A percentile compares a stretch with the other conserved stretches of the same genome.
Evolutionary conservation across 2,797 vertebrate genomes (phyloP).

Genomic region (Cirrhinus mrigala): DNA sequence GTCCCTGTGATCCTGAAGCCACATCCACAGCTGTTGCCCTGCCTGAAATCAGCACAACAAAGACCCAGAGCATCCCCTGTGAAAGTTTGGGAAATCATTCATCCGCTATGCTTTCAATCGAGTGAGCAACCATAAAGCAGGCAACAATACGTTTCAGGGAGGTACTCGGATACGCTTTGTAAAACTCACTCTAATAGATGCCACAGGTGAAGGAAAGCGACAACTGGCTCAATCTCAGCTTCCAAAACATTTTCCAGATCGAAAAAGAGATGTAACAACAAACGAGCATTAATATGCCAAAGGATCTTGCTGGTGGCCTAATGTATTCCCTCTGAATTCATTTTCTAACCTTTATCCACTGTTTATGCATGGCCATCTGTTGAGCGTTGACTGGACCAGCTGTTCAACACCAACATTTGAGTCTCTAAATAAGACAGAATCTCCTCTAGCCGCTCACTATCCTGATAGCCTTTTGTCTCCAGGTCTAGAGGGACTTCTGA

Average conservation of each 20-base stretch:
- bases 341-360: conserved; percentile 51
- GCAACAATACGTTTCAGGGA: conserved; percentile 32
- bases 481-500: conserved; percentile 51
- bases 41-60: conserved; percentile 63
- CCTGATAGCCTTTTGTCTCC: conserved; percentile 63
- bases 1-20: conserved; percentile 42
- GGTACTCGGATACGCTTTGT: not conserved
- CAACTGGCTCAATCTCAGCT: not conserved
- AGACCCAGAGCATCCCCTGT: conserved; percentile 21
- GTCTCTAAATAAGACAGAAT: conserved; percentile 8
- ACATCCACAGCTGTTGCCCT: conserved; percentile 60
- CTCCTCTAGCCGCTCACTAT: not conserved
- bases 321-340: conserved; percentile 51
- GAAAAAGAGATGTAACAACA: not conserved
- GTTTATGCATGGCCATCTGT: conserved; percentile 64
- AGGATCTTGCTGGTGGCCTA: conserved; percentile 36
- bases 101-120: conserved; percentile 6
- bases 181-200: conserved; percentile 5
- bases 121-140: conserved; percentile 26
- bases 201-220: conserved; percentile 3
- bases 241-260: not conserved
- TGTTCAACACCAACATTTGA: conserved; percentile 48
- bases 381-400: conserved; percentile 52
- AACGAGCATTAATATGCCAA: conserved; percentile 29
- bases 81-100: conserved; percentile 43